phyloP scores from a whole-genome alignment of 2,113 vertebrate species.

The Brachionichthys hirsutus region DNA sequence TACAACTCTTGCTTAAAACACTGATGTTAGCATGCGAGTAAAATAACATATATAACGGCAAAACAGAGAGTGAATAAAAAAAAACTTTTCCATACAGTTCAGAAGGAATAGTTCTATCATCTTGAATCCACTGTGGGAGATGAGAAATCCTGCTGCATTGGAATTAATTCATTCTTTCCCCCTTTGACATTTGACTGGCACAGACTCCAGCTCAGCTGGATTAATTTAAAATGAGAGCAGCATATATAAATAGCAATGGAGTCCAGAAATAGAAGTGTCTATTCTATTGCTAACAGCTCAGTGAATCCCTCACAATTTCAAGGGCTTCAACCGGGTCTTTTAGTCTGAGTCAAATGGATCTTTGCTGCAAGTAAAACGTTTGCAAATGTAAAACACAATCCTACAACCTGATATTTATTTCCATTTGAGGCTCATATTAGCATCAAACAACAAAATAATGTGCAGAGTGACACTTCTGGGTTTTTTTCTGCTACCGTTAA shows the following conservation, averaged over 20 bases:
- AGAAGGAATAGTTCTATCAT: neutral
- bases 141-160: constrained; percentile 5
- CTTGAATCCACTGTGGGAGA: neutral
- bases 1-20: no score
- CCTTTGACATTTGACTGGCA: constrained; percentile 8
- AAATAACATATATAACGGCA: no score
- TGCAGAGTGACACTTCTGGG: neutral
- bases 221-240: constrained; percentile 39
- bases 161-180: neutral
- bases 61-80: neutral
- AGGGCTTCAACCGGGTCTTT: constrained; percentile 18
- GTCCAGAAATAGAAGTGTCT: constrained; percentile 56
- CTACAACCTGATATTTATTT: constrained; percentile 3
- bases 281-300: constrained; percentile 8
- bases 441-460: neutral
- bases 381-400: constrained; percentile 31
- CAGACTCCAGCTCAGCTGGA: constrained; percentile 34
- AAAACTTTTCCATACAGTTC: no score
- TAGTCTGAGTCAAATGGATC: constrained; percentile 24
- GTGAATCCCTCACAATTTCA: constrained; percentile 24
- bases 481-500: neutral
- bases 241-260: constrained; percentile 56
- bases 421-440: neutral
- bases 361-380: constrained; percentile 25
- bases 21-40: no score